A percentile compares a stretch with the other conserved stretches of the same genome.
Conservation (phyloP, 2,113 vertebrate species). For the Gallinago paraguaiae region DNA sequence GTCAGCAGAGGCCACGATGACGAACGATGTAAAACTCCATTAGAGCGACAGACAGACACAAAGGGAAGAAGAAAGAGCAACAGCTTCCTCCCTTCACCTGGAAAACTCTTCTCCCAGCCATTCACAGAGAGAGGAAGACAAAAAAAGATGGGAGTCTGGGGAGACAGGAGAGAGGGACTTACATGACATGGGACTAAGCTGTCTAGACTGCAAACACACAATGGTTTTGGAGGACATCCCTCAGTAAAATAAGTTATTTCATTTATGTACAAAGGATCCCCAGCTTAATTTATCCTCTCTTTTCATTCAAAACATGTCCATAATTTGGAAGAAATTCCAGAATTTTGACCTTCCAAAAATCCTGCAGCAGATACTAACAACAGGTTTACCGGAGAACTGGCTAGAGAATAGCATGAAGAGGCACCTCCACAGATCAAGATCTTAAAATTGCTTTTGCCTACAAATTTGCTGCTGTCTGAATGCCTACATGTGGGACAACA, state of each 20-base stretch:
- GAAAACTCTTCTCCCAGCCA: background rate
- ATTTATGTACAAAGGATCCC: background rate
- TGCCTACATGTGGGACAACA: fast-evolving
- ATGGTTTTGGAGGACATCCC: background rate
- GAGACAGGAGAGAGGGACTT: background rate
- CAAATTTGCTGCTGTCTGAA: background rate
- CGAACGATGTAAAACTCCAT: background rate
- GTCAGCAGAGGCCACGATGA: background rate
- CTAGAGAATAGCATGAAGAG: background rate
- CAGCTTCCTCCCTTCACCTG: background rate
- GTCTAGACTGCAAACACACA: background rate
- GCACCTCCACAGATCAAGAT: background rate
- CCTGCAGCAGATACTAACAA: background rate
- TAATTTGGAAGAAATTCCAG: background rate
- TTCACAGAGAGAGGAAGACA: background rate
- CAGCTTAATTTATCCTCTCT: background rate
- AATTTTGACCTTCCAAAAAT: background rate
- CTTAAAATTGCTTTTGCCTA: background rate
- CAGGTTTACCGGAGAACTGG: background rate
- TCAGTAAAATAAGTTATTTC: background rate
- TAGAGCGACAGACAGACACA: background rate
- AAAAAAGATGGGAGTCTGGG: background rate
- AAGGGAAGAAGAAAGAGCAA: background rate
- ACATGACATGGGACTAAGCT: background rate
- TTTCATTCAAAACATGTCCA: background rate